These are phyloP conservation scores for Myoxocephalus aenaeus DNA, from an alignment of 2,797 vertebrate genomes.

Conservation along the genomic window DNA sequence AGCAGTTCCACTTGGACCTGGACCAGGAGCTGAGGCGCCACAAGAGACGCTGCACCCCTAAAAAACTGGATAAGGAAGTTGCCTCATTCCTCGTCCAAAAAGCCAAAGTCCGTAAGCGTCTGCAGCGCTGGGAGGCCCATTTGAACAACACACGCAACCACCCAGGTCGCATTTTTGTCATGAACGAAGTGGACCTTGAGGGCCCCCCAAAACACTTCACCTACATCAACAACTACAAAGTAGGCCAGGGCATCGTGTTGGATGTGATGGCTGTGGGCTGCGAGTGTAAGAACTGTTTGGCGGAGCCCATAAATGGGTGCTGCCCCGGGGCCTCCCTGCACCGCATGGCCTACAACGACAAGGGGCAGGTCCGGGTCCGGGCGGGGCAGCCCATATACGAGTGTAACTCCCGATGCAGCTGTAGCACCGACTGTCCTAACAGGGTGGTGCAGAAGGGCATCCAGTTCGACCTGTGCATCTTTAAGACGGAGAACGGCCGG, in stretches of 20 bases:
- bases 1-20: slow-evolving; percentile 89
- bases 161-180: slow-evolving; percentile 87
- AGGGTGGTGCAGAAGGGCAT: slow-evolving; percentile 94
- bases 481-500: slow-evolving; percentile 89
- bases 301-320: slow-evolving; percentile 84
- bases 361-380: slow-evolving; percentile 86
- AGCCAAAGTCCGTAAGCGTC: slow-evolving; percentile 84
- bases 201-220: slow-evolving; percentile 89
- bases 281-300: slow-evolving; percentile 88
- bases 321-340: slow-evolving; percentile 89
- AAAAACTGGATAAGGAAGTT: slow-evolving; percentile 81
- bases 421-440: slow-evolving; percentile 88
- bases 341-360: slow-evolving; percentile 89
- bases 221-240: slow-evolving; percentile 92
- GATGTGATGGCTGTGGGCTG: slow-evolving; percentile 88
- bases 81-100: slow-evolving; percentile 84
- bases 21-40: slow-evolving; percentile 78
- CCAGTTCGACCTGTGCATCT: slow-evolving; percentile 92
- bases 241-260: slow-evolving; percentile 86
- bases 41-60: slow-evolving; percentile 63
- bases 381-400: slow-evolving; percentile 93
- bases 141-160: slow-evolving; percentile 89
- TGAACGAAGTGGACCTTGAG: slow-evolving; percentile 91
- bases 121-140: slow-evolving; percentile 86
- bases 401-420: slow-evolving; percentile 90